Percentiles rank a stretch among this genome's conserved stretches.
Conservation (phyloP, 2,888 invertebrate species). For the Drosophila koepferae region DNA sequence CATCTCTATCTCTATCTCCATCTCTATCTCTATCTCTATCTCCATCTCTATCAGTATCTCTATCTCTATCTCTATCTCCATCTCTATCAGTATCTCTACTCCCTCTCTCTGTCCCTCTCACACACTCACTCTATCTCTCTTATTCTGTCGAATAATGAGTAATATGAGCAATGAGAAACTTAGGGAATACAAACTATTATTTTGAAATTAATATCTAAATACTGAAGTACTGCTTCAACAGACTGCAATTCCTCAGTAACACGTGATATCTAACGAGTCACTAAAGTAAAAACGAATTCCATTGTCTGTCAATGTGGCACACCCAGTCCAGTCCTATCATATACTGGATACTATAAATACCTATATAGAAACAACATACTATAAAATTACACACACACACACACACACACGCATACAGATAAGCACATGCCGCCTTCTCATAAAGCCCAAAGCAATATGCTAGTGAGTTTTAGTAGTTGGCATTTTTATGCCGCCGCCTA, state of each 20-base stretch:
- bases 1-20: too few relatives aligned
- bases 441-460: background rate
- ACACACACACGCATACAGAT: background rate
- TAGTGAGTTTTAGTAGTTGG: background rate
- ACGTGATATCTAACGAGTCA: background rate
- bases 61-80: background rate
- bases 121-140: background rate
- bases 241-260: background rate
- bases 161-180: background rate
- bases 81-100: too few relatives aligned
- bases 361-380: background rate
- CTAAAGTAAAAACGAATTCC: background rate
- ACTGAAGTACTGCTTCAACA: background rate
- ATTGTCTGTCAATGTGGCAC: background rate
- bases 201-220: background rate
- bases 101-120: background rate
- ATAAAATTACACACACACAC: background rate
- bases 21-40: too few relatives aligned
- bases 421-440: background rate
- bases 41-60: background rate
- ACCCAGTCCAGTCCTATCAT: background rate
- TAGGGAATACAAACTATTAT: background rate
- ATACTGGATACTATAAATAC: background rate
- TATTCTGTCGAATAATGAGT: too few relatives aligned
- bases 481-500: constrained; percentile 26